A percentile compares a stretch with the other conserved stretches of the same genome.
These are phyloP conservation scores for Holocentrus rufus DNA, from an alignment of 2,797 vertebrate genomes.

Conservation along the genomic window DNA sequence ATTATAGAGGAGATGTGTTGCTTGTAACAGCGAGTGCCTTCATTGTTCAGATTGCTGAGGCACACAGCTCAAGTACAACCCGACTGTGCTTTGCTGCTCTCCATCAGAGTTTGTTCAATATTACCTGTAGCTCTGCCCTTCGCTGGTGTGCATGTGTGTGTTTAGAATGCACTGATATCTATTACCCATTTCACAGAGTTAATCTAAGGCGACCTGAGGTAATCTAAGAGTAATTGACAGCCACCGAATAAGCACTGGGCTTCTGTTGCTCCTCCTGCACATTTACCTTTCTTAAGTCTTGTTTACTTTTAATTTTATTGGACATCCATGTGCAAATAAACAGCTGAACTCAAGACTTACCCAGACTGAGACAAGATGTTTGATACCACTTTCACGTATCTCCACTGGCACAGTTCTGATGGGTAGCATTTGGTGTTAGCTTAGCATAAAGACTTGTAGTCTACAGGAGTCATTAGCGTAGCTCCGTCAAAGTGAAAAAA, in stretches of 20 bases:
- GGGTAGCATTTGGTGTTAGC: no score
- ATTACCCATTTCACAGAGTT: conserved; percentile 15
- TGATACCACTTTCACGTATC: no score
- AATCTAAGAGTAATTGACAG: not conserved
- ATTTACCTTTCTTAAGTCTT: not conserved
- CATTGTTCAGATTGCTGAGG: conserved; percentile 21
- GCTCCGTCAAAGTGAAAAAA: no score
- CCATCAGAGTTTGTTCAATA: not conserved
- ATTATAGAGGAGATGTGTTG: conserved; percentile 1
- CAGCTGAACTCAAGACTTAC: not conserved
- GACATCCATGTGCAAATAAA: not conserved
- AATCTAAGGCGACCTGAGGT: conserved; percentile 15
- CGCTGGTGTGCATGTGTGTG: not conserved
- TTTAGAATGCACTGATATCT: not conserved
- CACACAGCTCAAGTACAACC: conserved; percentile 13
- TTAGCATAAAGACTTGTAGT: no score
- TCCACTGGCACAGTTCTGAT: no score
- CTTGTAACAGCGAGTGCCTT: not conserved
- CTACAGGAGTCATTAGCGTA: no score
- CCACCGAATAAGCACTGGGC: not conserved
- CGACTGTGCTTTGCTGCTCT: not conserved
- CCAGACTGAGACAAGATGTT: no score
- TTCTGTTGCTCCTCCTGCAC: not conserved
- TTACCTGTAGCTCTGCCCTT: conserved; percentile 8
- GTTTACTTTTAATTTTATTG: not conserved